Base-by-base conservation (phyloP, 2,113 vertebrate species). In the Pelusios castaneus region DNA sequence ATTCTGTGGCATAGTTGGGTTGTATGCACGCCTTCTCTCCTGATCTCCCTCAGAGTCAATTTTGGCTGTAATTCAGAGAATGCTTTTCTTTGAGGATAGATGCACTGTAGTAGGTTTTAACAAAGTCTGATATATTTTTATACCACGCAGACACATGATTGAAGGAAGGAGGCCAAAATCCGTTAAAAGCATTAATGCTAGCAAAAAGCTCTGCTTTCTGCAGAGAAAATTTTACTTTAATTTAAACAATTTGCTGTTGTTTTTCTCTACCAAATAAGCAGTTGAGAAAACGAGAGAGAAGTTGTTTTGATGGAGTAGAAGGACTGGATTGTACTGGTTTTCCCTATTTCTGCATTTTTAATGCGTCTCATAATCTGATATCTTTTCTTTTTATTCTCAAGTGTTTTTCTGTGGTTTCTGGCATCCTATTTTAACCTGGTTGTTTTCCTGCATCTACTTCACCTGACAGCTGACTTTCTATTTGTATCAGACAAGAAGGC, bases 181-280 rank as follows among this genome's bases (percentile, higher is more conserved):
- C 85, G 55, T 79, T 81, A 91, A 94, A 83, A 56, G 3, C 4
- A 88, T 3, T 84, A 84, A 43, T n/a, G 75, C 43, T 25, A 25
- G 51, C 81, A 8, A 92, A 10, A 84, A 5, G 3, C 2, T 91
- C 7, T 25, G 2, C 1, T 86, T 93, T 82, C 91, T 14, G 9
- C 19, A 22, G 21, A 93, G 49, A 84, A 7, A 91, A 21, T 82
- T 85, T 70, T 13, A 52, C 52, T 95, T 77, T 43, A 87, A 95
- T 82, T 79, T 85, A 90, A 92, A 67, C 6, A 89, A 52, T 86
- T 89, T 76, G 8, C 17, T 14, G 11, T 52, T 70, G 10, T 1
- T 0, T 8, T 7, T 29, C 4, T 38, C 3, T 38, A 80, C 31
- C 0, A 8, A 94, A n/a, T 21, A 79, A 87, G 92, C 0, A 0